Conservation (phyloP, 2,113 vertebrate genomes). For the Bothrops jararaca region DNA sequence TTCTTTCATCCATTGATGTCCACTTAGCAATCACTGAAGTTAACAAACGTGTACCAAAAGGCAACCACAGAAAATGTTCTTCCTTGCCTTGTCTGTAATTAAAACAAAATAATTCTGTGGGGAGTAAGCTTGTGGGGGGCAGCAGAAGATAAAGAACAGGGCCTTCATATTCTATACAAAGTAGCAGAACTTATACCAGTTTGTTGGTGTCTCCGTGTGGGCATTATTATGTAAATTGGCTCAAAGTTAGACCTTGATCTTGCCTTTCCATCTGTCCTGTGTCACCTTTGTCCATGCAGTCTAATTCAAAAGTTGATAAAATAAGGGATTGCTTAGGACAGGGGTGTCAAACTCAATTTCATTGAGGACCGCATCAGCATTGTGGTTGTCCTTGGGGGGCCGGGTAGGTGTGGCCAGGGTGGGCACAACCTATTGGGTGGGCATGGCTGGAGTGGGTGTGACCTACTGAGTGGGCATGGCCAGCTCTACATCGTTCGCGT, state of each 20-base stretch:
- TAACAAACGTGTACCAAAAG: not conserved
- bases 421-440: no score
- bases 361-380: no score
- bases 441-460: no score
- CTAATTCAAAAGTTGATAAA: slow-evolving; percentile 53
- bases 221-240: not conserved
- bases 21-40: not conserved
- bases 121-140: not conserved
- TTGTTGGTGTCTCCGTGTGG: not conserved
- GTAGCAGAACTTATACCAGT: not conserved
- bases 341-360: no score
- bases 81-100: not conserved
- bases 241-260: accelerated
- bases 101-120: not conserved
- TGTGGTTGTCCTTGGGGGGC: no score
- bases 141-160: not conserved
- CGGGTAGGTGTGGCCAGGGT: no score
- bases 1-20: not conserved
- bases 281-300: not conserved
- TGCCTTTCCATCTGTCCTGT: not conserved
- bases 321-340: slow-evolving; percentile 15
- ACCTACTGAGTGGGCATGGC: no score
- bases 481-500: no score
- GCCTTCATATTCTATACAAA: not conserved
- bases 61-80: not conserved